Evolutionary conservation across 2,888 invertebrate genomes (phyloP).

Genomic region (Scaeva pyrastri): DNA sequence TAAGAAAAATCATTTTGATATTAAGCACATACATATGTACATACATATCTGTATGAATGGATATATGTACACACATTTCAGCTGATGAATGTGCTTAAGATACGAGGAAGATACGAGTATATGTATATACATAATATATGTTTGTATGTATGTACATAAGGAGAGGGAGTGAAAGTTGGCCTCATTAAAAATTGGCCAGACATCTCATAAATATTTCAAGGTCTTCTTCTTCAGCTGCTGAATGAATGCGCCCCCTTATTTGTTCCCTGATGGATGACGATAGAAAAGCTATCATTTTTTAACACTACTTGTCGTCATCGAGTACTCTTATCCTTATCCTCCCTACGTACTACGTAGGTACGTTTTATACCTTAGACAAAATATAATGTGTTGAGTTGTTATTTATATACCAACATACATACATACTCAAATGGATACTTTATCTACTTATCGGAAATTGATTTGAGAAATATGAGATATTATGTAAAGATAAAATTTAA

Average conservation of each 20-base stretch:
- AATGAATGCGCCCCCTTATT: conserved; percentile 56
- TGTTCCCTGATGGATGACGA: conserved; percentile 77
- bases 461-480: too few species aligned
- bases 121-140: conserved; percentile 32
- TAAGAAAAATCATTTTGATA: conserved; percentile 8
- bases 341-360: too few species aligned
- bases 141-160: conserved; percentile 18
- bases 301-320: conserved; percentile 72
- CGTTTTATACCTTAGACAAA: too few species aligned
- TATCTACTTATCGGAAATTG: too few species aligned
- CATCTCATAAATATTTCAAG: conserved; percentile 79
- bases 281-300: conserved; percentile 76
- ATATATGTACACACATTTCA: too few species aligned
- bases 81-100: neutral
- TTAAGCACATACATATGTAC: neutral
- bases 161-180: conserved; percentile 76
- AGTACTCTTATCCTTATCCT: neutral
- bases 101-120: neutral
- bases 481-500: too few species aligned
- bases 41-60: neutral
- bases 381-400: too few species aligned
- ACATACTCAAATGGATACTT: too few species aligned
- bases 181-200: conserved; percentile 79
- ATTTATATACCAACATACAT: too few species aligned
- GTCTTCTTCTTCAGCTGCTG: conserved; percentile 49